A percentile compares a stretch with the other conserved stretches of the same genome.
Evolutionary conservation across 2,113 vertebrate genomes (phyloP).

Genomic region (Harpagus bidentatus): DNA sequence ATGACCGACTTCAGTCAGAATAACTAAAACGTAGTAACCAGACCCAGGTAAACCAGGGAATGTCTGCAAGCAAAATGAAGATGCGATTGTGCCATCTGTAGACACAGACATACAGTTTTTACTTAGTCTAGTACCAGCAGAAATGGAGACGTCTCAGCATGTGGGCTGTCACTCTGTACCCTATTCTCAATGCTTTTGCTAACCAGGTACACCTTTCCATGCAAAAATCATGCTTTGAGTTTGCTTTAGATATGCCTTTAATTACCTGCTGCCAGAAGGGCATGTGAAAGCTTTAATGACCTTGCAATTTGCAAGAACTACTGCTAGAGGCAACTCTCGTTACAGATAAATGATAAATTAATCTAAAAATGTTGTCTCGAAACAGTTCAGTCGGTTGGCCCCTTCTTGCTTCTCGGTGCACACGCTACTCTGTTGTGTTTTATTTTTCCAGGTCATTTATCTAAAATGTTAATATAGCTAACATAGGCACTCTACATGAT

Average conservation of each 20-base stretch:
- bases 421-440: neutral
- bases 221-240: neutral
- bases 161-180: neutral
- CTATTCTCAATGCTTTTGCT: neutral
- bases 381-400: neutral
- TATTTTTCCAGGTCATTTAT: neutral
- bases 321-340: neutral
- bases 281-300: neutral
- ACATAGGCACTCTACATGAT: neutral
- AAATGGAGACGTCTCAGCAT: neutral
- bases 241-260: neutral
- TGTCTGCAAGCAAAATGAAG: neutral
- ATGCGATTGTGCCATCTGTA: neutral
- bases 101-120: neutral
- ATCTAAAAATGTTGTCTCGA: neutral
- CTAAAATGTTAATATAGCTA: neutral
- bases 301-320: neutral
- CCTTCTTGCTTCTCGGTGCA: neutral
- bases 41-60: neutral
- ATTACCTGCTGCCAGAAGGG: neutral
- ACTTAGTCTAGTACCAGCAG: neutral
- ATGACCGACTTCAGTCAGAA: neutral
- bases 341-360: neutral
- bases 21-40: neutral
- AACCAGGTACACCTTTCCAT: neutral